Conservation (phyloP, 2,888 invertebrate species). For the Opisthograptis luteolata region DNA sequence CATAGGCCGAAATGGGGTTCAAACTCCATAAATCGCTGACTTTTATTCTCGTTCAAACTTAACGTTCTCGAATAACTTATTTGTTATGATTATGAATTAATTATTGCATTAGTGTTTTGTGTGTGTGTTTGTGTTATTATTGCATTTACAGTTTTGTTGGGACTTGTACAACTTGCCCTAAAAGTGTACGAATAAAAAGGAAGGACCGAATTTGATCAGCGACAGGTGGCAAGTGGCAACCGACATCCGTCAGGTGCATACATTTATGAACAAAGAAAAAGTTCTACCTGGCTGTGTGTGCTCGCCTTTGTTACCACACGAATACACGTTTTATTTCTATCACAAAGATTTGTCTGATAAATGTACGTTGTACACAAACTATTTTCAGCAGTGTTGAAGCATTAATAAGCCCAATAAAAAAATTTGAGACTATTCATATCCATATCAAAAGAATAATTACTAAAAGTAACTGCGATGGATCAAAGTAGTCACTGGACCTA, state of each 20-base stretch:
- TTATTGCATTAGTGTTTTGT: not conserved
- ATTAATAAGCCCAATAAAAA: no score
- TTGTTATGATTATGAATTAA: not conserved
- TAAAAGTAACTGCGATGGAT: no score
- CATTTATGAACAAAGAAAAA: constrained; percentile 38
- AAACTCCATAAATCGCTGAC: no score
- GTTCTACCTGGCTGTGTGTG: constrained; percentile 42
- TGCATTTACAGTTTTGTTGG: not conserved
- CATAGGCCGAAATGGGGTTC: no score
- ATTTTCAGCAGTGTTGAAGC: no score
- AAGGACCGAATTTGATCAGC: constrained; percentile 9
- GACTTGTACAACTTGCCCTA: not conserved
- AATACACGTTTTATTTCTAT: constrained; percentile 10
- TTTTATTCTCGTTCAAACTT: no score
- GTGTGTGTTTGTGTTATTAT: not conserved
- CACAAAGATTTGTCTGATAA: not conserved
- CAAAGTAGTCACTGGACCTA: no score
- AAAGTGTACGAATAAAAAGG: constrained; percentile 11
- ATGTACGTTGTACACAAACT: no score
- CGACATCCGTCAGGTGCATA: constrained; percentile 53
- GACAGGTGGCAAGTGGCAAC: constrained; percentile 34
- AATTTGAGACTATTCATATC: no score
- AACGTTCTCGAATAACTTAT: no score
- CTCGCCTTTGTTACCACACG: constrained; percentile 11
- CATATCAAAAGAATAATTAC: no score